Evolutionary conservation across 2,797 vertebrate species (phyloP), one percentile per base, ranked within the genome.

Genomic region (Psittacula derbiana): DNA sequence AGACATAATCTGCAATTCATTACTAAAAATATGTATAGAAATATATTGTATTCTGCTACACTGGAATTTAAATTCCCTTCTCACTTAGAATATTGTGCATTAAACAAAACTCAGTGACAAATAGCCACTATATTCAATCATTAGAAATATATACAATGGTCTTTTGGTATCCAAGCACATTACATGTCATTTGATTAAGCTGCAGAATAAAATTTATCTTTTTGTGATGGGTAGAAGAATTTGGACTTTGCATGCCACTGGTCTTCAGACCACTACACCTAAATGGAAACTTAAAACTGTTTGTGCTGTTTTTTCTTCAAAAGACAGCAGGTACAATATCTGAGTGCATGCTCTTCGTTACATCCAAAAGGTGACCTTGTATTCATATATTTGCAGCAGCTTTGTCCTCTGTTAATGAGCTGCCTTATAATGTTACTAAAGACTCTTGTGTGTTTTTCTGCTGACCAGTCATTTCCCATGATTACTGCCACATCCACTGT

Each of bases 371-470:
- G 27, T 8, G 11, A 86, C 83, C 78, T 80, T 94, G 80, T 55
- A 36, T 50, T 90, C 86, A 36, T 43, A 46, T 55, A 57, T 79
- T 93, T 66, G 43, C 76, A 86, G 8, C 61, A 60, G 33, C 78
- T 94, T 79, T 88, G 70, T 85, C 84, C 78, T 61, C 55, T 80
- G 50, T 80, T 97, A 96, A 94, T 93, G 85, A 96, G 49, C 78
- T 96, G 76, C 78, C 95, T 92, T 78, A 70, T 19, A 84, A 43
- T 16, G 71, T 89, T 95, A 71, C 82, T 89, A 76, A 88, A 94
- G 62, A 44, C 16, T 53, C 70, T 55, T 65, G 67, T 62, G 67
- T 62, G 74, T 85, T 91, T 93, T 96, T 92, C 72, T 94, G 95
- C 86, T 90, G 87, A 93, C 66, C 41, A 86, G 12, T 70, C 84